These are phyloP conservation scores for Lymantria monacha DNA, from an alignment of 2,888 invertebrate species.

Conservation along the genomic window DNA sequence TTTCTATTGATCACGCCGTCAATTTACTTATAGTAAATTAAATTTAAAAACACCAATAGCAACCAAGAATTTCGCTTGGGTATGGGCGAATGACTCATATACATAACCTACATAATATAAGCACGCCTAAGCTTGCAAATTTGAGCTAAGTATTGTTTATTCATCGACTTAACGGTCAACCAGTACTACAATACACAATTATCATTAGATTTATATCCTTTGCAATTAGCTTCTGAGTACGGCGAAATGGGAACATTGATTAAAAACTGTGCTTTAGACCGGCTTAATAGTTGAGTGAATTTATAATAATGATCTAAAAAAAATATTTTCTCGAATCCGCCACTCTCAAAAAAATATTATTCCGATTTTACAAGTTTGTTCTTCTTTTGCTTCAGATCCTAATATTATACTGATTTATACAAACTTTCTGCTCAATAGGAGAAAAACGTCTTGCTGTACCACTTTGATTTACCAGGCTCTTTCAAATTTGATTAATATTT, in stretches of 20 bases:
- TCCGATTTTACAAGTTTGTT: too few relatives aligned
- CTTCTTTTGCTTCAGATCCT: too few relatives aligned
- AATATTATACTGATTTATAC: too few relatives aligned
- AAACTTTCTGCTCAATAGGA: too few relatives aligned
- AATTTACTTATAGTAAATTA: not conserved
- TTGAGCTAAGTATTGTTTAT: constrained; percentile 15
- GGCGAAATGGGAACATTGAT: constrained; percentile 27
- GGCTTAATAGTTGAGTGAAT: too few relatives aligned
- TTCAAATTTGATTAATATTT: too few relatives aligned
- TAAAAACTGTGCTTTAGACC: not conserved
- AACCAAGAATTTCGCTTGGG: not conserved
- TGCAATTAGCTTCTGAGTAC: constrained; percentile 14
- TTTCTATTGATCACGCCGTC: not conserved
- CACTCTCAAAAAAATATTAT: too few relatives aligned
- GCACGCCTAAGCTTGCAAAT: constrained; percentile 3
- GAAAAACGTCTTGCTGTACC: too few relatives aligned
- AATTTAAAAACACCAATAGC: not conserved
- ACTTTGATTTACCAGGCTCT: too few relatives aligned
- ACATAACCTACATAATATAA: not conserved
- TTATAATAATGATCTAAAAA: too few relatives aligned
- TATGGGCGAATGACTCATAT: not conserved
- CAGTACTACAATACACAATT: constrained; percentile 19
- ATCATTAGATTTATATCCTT: constrained; percentile 19
- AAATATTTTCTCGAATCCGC: too few relatives aligned
- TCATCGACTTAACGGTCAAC: constrained; percentile 5